Base-by-base conservation (phyloP, 2,113 vertebrate species). In the Solenodon paradoxus region DNA sequence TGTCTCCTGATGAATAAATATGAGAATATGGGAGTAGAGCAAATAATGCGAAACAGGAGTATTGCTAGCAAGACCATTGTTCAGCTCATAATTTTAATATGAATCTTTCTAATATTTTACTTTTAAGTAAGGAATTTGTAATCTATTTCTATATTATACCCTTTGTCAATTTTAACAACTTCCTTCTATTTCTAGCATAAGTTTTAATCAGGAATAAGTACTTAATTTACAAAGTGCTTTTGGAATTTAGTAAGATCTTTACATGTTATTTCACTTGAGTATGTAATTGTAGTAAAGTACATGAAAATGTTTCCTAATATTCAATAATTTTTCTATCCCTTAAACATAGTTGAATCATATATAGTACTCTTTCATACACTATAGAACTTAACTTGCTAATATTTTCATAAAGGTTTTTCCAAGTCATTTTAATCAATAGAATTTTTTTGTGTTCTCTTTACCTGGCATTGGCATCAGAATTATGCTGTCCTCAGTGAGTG, bases 161-260 rank as follows among this genome's bases (percentile, higher is more conserved):
- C 22, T 92, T 95, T 92, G 71, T 87, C 38, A 94, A 57, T 80
- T 80, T 94, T 64, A 84, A 15, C 40, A 93, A 88, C 17, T n/a
- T 83, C 24, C n/a, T 91, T 51, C 71, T 95, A 30, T 85, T 93
- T 94, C n/a, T 45, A 71, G 47, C 28, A 90, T 79, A 83, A 55
- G 4, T 74, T 94, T 88, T 61, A 93, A 84, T 80, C 30, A 95
- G 40, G 42, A 92, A n/a, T 87, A 86, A 95, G 9, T 64, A 20
- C 51, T 92, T 90, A 55, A 92, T 90, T 93, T 85, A 89, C 20
- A 74, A 90, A 94, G n/a, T 57, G 30, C 64, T 95, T 94, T 90
- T 80, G 24, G 24, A 88, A 79, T 90, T 80, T 80, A 86, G 35
- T 68, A 94, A 94, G 53, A 49, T 68, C 7, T 28, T 45, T 83